phyloP scores from a whole-genome alignment of 2,113 vertebrate genomes.

The Grallaria varia region DNA sequence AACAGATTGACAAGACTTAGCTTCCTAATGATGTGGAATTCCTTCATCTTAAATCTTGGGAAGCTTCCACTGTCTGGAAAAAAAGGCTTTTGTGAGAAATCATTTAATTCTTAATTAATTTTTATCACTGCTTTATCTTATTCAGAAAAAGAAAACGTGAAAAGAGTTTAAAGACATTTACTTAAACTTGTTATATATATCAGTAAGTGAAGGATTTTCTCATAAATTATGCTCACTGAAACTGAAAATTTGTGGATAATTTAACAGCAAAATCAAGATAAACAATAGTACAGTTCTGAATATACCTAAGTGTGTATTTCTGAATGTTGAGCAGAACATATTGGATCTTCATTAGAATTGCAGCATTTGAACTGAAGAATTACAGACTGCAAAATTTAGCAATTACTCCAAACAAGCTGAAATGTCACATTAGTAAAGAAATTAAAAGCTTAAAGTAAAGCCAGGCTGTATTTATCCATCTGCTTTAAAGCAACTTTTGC shows the following conservation, averaged over 20 bases:
- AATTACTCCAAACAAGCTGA: neutral
- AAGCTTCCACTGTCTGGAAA: neutral
- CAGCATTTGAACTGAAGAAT: neutral
- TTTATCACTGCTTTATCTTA: conserved; percentile 31
- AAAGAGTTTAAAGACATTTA: neutral
- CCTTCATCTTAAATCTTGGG: neutral
- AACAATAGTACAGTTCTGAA: neutral
- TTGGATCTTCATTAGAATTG: neutral
- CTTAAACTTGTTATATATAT: neutral
- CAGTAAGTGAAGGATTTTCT: conserved; percentile 36
- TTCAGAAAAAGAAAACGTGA: neutral
- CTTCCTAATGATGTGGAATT: conserved; percentile 23
- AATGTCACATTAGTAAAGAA: conserved; percentile 18
- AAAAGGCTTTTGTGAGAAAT: neutral
- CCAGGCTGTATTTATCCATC: neutral
- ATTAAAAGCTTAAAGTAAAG: conserved; percentile 21
- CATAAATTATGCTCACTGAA: neutral
- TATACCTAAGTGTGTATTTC: neutral
- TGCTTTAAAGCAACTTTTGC: neutral
- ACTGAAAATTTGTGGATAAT: neutral
- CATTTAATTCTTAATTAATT: neutral
- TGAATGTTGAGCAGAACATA: neutral
- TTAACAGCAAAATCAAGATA: neutral
- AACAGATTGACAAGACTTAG: conserved; percentile 39
- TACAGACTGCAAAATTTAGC: neutral